Percentiles rank a stretch among this genome's conserved stretches.
These are phyloP conservation scores for Schizotus pectinicornis DNA, from an alignment of 2,888 invertebrate species.

Conservation along the genomic window DNA sequence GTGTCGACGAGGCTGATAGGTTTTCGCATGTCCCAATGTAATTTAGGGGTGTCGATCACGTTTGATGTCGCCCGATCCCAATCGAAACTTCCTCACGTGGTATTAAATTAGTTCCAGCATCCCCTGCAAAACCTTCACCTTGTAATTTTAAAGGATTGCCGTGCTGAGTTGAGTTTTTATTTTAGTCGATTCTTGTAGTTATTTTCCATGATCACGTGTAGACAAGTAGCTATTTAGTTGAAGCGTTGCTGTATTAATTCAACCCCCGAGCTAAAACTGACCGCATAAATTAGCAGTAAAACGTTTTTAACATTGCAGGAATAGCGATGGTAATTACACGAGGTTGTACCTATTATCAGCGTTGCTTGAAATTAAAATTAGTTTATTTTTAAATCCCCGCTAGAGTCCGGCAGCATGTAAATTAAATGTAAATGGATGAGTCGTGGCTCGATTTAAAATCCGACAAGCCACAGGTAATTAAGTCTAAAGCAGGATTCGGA, in stretches of 20 bases:
- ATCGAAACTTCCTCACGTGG: no score
- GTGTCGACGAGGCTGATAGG: slow-evolving; percentile 2
- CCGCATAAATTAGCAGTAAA: slow-evolving; percentile 13
- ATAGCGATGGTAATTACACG: slow-evolving; percentile 6
- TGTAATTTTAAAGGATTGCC: no score
- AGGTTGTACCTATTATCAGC: slow-evolving; percentile 11
- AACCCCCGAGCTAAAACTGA: slow-evolving; percentile 11
- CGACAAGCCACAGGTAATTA: slow-evolving; percentile 5
- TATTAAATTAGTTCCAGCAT: background rate
- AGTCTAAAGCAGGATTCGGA: no score
- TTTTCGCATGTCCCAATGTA: no score
- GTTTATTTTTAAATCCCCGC: slow-evolving; percentile 15
- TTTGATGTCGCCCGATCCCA: no score
- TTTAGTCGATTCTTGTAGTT: slow-evolving; percentile 1
- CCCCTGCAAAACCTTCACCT: no score
- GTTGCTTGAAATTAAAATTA: slow-evolving; percentile 26
- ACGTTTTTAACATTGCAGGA: slow-evolving; percentile 4
- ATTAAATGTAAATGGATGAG: no score
- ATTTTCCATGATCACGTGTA: background rate
- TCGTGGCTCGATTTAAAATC: no score
- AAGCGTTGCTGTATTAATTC: background rate
- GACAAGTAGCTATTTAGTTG: background rate
- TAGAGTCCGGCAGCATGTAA: background rate
- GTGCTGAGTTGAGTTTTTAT: background rate
- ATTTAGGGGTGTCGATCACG: background rate